Conservation (phyloP, 2,888 invertebrate species). For the Clistopyga incitator region DNA sequence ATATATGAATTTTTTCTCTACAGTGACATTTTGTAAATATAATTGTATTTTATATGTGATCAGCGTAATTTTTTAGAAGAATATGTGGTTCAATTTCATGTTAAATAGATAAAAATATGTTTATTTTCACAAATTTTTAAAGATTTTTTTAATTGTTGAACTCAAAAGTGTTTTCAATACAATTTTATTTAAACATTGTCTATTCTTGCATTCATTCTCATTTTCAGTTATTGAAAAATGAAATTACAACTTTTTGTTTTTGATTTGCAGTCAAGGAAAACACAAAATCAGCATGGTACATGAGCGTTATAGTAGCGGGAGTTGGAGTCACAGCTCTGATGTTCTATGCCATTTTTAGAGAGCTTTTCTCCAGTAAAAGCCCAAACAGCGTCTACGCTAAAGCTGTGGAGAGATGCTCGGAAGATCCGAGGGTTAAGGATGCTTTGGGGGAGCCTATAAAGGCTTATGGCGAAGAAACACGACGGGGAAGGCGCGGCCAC, state of each 20-base stretch:
- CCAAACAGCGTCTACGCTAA: slow-evolving; percentile 93
- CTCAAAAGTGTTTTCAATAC: too few species aligned
- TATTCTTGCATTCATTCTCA: background rate
- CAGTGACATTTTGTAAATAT: too few species aligned
- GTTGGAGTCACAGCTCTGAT: slow-evolving; percentile 93
- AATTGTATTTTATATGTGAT: too few species aligned
- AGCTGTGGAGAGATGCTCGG: slow-evolving; percentile 91
- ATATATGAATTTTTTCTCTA: too few species aligned
- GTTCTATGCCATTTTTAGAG: slow-evolving; percentile 93
- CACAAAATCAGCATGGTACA: slow-evolving; percentile 94
- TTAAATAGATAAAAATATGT: too few species aligned
- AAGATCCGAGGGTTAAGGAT: slow-evolving; percentile 91
- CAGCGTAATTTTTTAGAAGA: too few species aligned
- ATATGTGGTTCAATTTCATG: too few species aligned
- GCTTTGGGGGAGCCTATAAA: slow-evolving; percentile 95
- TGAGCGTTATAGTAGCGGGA: slow-evolving; percentile 92
- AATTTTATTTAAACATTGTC: slow-evolving; percentile 24
- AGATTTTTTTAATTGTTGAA: too few species aligned
- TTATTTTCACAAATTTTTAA: too few species aligned
- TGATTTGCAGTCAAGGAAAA: slow-evolving; percentile 91
- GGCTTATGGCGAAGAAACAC: slow-evolving; percentile 94
- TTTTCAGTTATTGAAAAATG: background rate
- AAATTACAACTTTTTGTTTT: slow-evolving; percentile 42
- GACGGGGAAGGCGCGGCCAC: slow-evolving; percentile 93
- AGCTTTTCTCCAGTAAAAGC: slow-evolving; percentile 95